These are phyloP conservation scores for Apeira syringaria DNA, from an alignment of 2,888 invertebrate species.

Conservation along the genomic window DNA sequence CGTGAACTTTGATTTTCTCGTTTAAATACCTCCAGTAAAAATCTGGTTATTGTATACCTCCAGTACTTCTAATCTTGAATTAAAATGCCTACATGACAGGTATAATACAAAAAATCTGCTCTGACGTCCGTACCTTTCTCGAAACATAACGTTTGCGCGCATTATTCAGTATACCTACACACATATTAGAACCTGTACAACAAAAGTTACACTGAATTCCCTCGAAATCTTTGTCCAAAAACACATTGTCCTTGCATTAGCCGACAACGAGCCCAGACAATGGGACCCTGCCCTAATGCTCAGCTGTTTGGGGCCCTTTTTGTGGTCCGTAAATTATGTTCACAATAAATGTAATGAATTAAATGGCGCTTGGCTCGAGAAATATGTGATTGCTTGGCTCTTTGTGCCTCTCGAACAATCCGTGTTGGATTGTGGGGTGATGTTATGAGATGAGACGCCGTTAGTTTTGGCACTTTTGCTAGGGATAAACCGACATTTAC, in stretches of 20 bases:
- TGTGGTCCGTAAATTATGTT: constrained; percentile 19
- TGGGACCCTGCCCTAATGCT: constrained; percentile 13
- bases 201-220: constrained; percentile 17
- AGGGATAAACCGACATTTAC: neutral
- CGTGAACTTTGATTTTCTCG: too few species aligned
- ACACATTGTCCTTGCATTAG: constrained; percentile 23
- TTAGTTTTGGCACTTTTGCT: neutral
- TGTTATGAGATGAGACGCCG: neutral
- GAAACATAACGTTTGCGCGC: too few species aligned
- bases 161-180: neutral
- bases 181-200: constrained; percentile 11
- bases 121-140: too few species aligned
- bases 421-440: neutral
- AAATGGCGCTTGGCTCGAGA: constrained; percentile 20
- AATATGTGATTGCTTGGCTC: constrained; percentile 15
- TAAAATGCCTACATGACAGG: too few species aligned
- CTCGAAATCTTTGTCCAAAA: constrained; percentile 15
- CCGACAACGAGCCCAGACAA: constrained; percentile 18
- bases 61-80: too few species aligned
- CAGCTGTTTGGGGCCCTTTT: constrained; percentile 17
- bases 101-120: too few species aligned
- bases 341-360: constrained; percentile 25
- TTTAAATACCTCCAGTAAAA: too few species aligned
- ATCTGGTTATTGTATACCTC: too few species aligned
- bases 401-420: constrained; percentile 12